These are phyloP conservation scores for Clarias macrocephalus DNA, from an alignment of 2,113 vertebrate species.

Conservation along the genomic window DNA sequence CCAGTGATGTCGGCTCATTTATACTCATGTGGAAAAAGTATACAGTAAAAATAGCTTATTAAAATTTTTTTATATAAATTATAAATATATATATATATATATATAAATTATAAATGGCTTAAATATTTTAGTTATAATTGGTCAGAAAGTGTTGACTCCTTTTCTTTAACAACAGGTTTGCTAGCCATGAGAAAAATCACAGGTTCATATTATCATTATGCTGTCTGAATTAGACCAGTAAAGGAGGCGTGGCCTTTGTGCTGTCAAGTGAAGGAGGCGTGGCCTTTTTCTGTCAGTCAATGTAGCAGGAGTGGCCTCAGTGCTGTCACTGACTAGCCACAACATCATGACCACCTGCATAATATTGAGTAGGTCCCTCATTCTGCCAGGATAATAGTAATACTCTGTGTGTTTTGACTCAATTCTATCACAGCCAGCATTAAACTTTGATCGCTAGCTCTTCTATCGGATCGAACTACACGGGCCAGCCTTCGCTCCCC, in stretches of 20 bases:
- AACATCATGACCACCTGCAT: too few species aligned
- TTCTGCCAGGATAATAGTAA: too few species aligned
- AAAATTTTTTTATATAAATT: too few species aligned
- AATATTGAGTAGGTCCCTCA: too few species aligned
- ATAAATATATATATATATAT: not conserved
- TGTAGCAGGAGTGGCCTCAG: not conserved
- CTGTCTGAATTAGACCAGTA: not conserved
- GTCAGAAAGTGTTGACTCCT: not conserved
- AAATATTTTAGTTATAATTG: not conserved
- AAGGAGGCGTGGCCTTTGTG: not conserved
- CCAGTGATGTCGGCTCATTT: not conserved
- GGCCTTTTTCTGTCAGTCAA: not conserved
- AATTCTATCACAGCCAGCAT: too few species aligned
- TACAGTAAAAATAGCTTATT: not conserved
- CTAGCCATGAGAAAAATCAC: not conserved
- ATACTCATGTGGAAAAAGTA: not conserved
- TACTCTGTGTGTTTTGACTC: too few species aligned
- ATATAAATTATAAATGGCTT: too few species aligned
- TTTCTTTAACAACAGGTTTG: not conserved
- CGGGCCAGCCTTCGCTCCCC: too few species aligned
- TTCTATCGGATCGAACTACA: too few species aligned
- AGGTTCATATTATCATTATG: not conserved
- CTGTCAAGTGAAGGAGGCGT: not conserved
- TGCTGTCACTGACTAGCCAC: not conserved
- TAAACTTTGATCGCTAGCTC: too few species aligned